Evolutionary conservation across 2,797 vertebrate species (phyloP).

Genomic region (Pitangus sulphuratus): DNA sequence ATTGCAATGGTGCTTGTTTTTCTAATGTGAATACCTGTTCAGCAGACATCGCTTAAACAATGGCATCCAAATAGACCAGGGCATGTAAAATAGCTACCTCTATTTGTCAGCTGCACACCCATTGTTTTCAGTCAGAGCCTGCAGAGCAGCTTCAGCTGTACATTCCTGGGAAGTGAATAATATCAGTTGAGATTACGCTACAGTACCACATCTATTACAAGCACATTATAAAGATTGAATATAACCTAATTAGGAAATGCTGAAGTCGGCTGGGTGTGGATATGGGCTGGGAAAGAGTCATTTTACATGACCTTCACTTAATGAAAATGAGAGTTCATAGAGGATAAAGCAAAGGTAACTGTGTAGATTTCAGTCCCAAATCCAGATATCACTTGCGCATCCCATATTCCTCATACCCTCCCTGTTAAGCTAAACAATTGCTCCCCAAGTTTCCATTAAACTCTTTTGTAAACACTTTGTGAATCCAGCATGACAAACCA

Average conservation of each 20-base stretch:
- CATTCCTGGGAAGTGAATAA: constrained; percentile 84
- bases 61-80: constrained; percentile 52
- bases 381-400: background rate
- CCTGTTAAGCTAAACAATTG: background rate
- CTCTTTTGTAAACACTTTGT: background rate
- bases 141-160: constrained; percentile 72
- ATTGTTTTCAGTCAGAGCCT: constrained; percentile 74
- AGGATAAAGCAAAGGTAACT: constrained; percentile 25
- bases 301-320: constrained; percentile 34
- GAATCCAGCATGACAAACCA: background rate
- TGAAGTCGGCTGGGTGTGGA: constrained; percentile 68
- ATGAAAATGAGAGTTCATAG: constrained; percentile 27
- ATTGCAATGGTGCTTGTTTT: constrained; percentile 50
- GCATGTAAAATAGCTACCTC: constrained; percentile 58
- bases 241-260: constrained; percentile 85
- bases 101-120: constrained; percentile 67
- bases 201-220: constrained; percentile 77
- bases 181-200: constrained; percentile 78
- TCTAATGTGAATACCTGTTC: constrained; percentile 65
- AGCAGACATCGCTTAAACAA: constrained; percentile 57
- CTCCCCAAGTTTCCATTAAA: background rate
- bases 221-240: constrained; percentile 73
- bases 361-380: background rate
- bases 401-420: constrained; percentile 12
- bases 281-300: constrained; percentile 14